Base-by-base conservation (phyloP, 2,888 invertebrate species). In the Piscicola geometra region DNA sequence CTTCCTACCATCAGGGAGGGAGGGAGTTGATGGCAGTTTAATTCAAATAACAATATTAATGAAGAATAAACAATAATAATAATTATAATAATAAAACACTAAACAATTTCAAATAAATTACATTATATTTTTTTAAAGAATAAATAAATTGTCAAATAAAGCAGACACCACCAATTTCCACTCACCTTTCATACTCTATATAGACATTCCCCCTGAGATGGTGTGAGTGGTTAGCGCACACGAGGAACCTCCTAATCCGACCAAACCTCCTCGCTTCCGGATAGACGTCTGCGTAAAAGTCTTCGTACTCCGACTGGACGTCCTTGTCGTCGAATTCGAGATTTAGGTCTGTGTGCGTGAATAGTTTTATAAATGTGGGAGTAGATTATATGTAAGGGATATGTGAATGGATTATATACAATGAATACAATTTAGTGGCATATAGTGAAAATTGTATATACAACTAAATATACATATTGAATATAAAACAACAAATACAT, bases 151-250 rank as follows among this genome's bases (percentile, higher is more conserved):
- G n/a, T n/a, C n/a, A 15, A 30, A 69, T 15, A 15, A 30, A 69
- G 28, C n/a, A 71, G 32, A 3, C 21, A 56, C 21, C 60, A 56
- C 60, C 12, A 41, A 73, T 5, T n/a, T n/a, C 28, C 9, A 79
- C 80, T 77, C 77, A 86, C 86, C 81, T 87, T 5, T 83, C 85
- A 86, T 90, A 96, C 83, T 94, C 92, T 35, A 94, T 88, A 83
- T 93, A 94, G 41, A 94, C 91, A 85, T 96, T 94, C 0, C 96
- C 96, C 64, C 94, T 88, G 21, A 96, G 88, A 86, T 96, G 94
- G 69, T 90, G 88, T 83, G 93, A 92, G 75, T 89, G 90, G 85
- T 96, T 97, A 81, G 91, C 90, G 83, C 94, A 93, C 2, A 91
- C 91, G 86, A 91, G 90, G 83, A 88, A 86, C 81, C 87, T 87